A percentile compares a stretch with the other conserved stretches of the same genome.
These are phyloP conservation scores for Lycophotia porphyrea DNA, from an alignment of 2,888 invertebrate genomes.

Conservation along the genomic window DNA sequence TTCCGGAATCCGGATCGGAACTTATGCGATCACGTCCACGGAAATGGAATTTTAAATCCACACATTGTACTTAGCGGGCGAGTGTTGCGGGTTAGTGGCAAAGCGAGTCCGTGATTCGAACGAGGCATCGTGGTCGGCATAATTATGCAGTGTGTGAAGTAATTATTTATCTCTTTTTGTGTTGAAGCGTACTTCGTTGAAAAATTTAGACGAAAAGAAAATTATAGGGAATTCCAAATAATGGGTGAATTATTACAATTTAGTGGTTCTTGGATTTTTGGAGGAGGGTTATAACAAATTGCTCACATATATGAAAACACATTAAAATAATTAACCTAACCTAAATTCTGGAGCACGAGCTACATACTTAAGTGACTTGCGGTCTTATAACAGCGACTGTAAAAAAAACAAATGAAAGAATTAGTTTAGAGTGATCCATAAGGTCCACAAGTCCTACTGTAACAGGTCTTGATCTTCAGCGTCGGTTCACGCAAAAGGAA, in stretches of 20 bases:
- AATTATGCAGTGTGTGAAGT: slow-evolving; percentile 37
- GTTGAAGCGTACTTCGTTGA: neutral
- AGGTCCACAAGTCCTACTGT: too few relatives aligned
- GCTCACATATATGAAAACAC: too few relatives aligned
- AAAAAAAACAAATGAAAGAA: too few relatives aligned
- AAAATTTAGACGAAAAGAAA: neutral
- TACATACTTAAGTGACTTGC: too few relatives aligned
- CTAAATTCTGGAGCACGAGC: too few relatives aligned
- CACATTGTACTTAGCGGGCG: slow-evolving; percentile 79
- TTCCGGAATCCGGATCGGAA: slow-evolving; percentile 81
- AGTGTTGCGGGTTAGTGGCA: slow-evolving; percentile 53
- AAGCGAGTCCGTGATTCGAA: slow-evolving; percentile 37
- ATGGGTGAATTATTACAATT: neutral
- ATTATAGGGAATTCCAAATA: neutral
- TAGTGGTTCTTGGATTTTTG: neutral
- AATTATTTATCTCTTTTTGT: slow-evolving; percentile 33
- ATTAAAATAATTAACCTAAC: too few relatives aligned
- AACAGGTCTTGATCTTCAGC: too few relatives aligned
- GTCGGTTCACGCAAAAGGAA: too few relatives aligned
- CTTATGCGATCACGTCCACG: slow-evolving; percentile 82
- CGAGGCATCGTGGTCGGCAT: slow-evolving; percentile 33
- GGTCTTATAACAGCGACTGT: too few relatives aligned
- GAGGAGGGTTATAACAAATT: neutral
- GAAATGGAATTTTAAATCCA: slow-evolving; percentile 89
- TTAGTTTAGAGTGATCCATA: too few relatives aligned